Evolutionary conservation across 2,797 vertebrate species (phyloP), one percentile per base, ranked within the genome.

Genomic region (Coregonus sp.): DNA sequence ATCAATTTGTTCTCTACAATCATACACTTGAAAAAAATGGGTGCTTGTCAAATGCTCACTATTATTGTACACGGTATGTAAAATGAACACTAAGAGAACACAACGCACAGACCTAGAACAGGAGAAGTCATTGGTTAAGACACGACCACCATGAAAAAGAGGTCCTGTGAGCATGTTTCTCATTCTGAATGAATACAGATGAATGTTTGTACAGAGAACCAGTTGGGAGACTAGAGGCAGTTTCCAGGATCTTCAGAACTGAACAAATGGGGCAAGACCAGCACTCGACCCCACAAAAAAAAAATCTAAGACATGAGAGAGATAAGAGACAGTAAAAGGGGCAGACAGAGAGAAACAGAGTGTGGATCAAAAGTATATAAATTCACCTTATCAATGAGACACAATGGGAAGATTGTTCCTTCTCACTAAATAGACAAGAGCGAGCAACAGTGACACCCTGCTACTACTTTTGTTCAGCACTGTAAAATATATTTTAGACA

Each of bases 1-100:
- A 84, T 84, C 79, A 84, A 74, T 84, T 82, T 90, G 82, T 86
- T 85, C 78, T 89, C 89, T 91, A 91, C 81, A 88, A 87, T 90
- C 75, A 84, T 87, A 54, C 29, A 72, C 71, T 56, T 35, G 51
- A 56, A 56, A 86, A 86, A 79, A 86, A 35, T 12, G 31, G 66
- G 80, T 74, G 81, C 86, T 68, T 68, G 66, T 68, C 66, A 68
- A 33, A 33, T 68, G 31, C 5, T 68, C 31, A 68, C 66, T 37
- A 33, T 35, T 90, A 85, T 90, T 89, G 85, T 91, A 93, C 89
- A 92, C 81, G 47, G 80, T 90, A 68, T 16, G 66, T 33, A 67
- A 67, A 68, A 86, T 75, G 78, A 89, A 86, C 80, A 75, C 40
- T 72, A 83, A 81, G 74, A 77, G 85, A 85, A 87, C 80, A 85